Evolutionary conservation across 1,140 invertebrate species (phyloP).

Genomic region (Cherax destructor): DNA sequence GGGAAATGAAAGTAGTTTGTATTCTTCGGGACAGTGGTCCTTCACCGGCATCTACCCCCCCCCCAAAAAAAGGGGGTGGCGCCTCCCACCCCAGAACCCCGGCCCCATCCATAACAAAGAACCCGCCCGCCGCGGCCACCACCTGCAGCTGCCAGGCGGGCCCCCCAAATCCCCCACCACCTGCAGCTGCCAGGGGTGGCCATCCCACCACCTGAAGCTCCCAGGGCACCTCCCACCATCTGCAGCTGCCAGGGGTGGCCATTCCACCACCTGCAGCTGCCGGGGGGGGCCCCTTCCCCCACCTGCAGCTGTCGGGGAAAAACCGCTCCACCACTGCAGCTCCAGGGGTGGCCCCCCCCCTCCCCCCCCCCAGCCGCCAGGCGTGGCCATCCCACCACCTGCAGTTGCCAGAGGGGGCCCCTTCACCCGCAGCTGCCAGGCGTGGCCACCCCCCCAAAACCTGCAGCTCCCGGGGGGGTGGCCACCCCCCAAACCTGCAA

Average conservation of each 20-base stretch:
- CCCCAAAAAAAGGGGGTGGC: background rate
- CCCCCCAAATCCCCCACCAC: constrained; percentile 23
- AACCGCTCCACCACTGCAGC: constrained; percentile 4
- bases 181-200: constrained; percentile 29
- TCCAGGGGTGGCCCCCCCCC: background rate
- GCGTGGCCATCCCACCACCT: too few relatives aligned
- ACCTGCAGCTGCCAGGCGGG: constrained; percentile 47
- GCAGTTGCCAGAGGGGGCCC: too few relatives aligned
- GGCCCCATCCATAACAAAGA: constrained; percentile 52
- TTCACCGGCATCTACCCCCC: background rate
- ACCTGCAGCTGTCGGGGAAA: background rate
- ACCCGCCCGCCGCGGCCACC: constrained; percentile 56
- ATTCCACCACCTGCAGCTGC: background rate
- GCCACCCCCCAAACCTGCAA: too few relatives aligned
- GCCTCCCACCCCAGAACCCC: background rate
- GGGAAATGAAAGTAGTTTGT: too few relatives aligned
- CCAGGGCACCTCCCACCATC: constrained; percentile 22
- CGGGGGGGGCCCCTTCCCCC: background rate
- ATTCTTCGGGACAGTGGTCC: too few relatives aligned
- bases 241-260: background rate
- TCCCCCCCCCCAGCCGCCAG: background rate
- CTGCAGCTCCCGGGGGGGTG: too few relatives aligned
- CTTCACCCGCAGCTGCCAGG: too few relatives aligned
- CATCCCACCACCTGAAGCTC: background rate
- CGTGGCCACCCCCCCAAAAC: too few relatives aligned